A percentile compares a stretch with the other conserved stretches of the same genome.
These are phyloP conservation scores for Melanerpes formicivorus DNA, from an alignment of 2,113 vertebrate genomes.

Conservation along the genomic window DNA sequence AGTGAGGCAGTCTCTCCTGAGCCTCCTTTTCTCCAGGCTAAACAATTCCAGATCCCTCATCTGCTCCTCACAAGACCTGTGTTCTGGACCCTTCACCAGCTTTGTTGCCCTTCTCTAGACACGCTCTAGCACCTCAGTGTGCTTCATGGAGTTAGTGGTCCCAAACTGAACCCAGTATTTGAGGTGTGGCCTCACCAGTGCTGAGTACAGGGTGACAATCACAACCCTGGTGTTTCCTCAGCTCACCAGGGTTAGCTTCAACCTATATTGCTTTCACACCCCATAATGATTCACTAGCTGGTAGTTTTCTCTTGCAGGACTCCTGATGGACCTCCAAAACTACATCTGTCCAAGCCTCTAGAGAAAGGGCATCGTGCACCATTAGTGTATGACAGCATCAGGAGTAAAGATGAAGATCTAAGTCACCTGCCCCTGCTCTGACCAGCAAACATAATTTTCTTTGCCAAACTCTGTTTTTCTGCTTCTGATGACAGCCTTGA, in stretches of 20 bases:
- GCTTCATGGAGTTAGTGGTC: too few species aligned
- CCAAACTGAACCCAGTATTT: too few species aligned
- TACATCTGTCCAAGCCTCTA: background rate
- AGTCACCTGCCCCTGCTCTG: background rate
- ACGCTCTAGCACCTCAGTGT: too few species aligned
- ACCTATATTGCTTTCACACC: background rate
- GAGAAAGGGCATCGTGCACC: background rate
- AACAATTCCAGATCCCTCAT: too few species aligned
- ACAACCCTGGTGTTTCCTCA: background rate
- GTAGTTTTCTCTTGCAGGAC: background rate
- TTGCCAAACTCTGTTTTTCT: background rate
- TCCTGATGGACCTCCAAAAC: background rate
- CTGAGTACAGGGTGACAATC: background rate
- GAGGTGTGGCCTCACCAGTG: background rate
- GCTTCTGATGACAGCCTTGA: background rate
- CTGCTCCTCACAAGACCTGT: too few species aligned
- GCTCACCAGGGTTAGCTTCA: background rate
- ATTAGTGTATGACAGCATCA: background rate
- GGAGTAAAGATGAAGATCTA: background rate
- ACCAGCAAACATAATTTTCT: background rate
- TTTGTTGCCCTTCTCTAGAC: too few species aligned
- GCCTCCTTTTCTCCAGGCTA: too few species aligned
- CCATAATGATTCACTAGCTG: rapidly evolving
- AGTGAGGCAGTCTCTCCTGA: too few species aligned
- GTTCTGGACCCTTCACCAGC: too few species aligned